These are phyloP conservation scores for Falcunculus frontatus DNA, from an alignment of 2,113 vertebrate genomes.

Conservation along the genomic window DNA sequence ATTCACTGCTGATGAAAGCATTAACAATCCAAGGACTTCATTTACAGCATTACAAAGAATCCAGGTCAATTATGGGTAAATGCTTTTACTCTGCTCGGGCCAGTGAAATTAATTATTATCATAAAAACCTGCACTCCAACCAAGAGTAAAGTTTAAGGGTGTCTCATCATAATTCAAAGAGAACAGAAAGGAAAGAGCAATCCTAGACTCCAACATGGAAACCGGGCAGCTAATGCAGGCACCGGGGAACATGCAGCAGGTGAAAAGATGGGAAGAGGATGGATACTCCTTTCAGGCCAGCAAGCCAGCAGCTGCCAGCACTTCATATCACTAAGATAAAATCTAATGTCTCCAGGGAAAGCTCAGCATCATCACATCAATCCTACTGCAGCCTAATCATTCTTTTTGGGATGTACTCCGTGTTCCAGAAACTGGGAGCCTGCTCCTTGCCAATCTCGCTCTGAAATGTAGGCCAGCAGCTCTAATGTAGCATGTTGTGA, in stretches of 20 bases:
- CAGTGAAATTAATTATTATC: neutral
- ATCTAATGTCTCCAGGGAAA: neutral
- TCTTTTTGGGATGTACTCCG: neutral
- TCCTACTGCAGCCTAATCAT: neutral
- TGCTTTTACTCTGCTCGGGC: neutral
- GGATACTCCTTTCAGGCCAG: neutral
- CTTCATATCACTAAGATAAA: neutral
- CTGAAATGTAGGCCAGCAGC: neutral
- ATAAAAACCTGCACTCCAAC: neutral
- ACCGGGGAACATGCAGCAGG: neutral
- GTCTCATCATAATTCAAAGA: neutral
- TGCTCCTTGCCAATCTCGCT: neutral
- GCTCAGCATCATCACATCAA: neutral
- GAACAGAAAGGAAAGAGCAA: neutral
- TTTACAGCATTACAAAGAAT: neutral
- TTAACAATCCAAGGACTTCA: conserved; percentile 1
- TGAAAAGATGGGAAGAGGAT: neutral
- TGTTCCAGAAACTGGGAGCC: neutral
- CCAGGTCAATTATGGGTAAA: neutral
- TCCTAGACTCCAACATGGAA: neutral
- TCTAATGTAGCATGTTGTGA: neutral
- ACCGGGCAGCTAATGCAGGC: neutral
- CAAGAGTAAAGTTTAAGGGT: neutral
- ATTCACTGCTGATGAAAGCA: conserved; percentile 13
- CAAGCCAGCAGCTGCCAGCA: neutral